Percentiles rank a stretch among this genome's conserved stretches.
These are phyloP conservation scores for Heliconius ethilla DNA, from an alignment of 2,888 invertebrate genomes.

Conservation along the genomic window DNA sequence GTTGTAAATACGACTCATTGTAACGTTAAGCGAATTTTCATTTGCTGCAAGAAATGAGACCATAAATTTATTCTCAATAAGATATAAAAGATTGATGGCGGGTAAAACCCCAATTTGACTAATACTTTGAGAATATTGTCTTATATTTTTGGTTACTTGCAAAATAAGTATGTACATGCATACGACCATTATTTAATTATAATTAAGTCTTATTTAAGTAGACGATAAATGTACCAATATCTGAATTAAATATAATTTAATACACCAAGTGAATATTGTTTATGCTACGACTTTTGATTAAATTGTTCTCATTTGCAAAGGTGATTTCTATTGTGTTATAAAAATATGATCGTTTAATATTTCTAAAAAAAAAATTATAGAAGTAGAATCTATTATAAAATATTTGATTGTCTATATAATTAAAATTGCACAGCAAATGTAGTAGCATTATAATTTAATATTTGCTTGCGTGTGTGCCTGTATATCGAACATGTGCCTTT, in stretches of 20 bases:
- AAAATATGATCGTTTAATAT: background rate
- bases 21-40: background rate
- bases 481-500: background rate
- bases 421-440: background rate
- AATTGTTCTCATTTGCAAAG: background rate
- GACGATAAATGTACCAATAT: conserved; percentile 36
- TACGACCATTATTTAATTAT: conserved; percentile 25
- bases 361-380: background rate
- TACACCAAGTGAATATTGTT: conserved; percentile 10
- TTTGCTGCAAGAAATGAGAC: background rate
- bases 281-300: background rate
- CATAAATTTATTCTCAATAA: background rate
- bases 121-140: background rate
- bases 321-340: background rate
- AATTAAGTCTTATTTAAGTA: conserved; percentile 15
- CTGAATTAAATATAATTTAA: conserved; percentile 24
- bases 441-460: background rate
- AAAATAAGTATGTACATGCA: background rate
- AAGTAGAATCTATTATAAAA: background rate
- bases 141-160: background rate
- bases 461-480: background rate
- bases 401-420: background rate
- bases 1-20: conserved; percentile 1
- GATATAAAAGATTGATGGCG: background rate
- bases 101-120: background rate